These are phyloP conservation scores for Philopotamus ludificatus DNA, from an alignment of 1,140 invertebrate species.

Conservation along the genomic window DNA sequence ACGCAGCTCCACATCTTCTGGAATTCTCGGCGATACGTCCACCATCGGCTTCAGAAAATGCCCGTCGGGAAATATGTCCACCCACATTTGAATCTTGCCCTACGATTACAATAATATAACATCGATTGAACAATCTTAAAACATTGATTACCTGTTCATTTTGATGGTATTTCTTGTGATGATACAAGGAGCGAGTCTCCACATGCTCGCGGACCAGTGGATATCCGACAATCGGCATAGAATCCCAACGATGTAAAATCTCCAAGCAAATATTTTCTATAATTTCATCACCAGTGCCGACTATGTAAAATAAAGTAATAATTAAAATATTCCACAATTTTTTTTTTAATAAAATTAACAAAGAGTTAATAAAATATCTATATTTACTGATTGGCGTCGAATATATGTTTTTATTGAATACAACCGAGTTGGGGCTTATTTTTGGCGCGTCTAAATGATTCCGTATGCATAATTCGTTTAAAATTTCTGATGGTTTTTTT, in stretches of 20 bases:
- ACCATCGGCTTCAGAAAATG: neutral
- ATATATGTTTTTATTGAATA: no score
- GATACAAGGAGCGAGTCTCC: constrained; percentile 43
- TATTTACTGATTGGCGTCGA: no score
- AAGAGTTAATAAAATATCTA: no score
- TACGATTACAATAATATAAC: neutral
- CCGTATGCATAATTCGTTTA: no score
- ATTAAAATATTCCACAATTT: no score
- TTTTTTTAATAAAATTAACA: no score
- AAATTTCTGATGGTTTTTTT: no score
- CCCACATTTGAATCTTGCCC: neutral
- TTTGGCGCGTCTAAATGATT: no score
- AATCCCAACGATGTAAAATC: neutral
- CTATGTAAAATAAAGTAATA: neutral
- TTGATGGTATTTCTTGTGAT: neutral
- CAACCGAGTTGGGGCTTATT: no score
- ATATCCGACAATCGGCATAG: constrained; percentile 57
- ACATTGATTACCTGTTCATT: neutral
- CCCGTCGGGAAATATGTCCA: neutral
- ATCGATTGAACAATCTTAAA: neutral
- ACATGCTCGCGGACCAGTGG: constrained; percentile 80
- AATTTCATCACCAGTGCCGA: neutral
- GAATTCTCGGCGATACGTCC: neutral
- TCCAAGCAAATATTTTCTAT: neutral
- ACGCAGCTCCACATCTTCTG: constrained; percentile 45